These are phyloP conservation scores for Leucophenga varia DNA, from an alignment of 1,140 invertebrate genomes.

Conservation along the genomic window DNA sequence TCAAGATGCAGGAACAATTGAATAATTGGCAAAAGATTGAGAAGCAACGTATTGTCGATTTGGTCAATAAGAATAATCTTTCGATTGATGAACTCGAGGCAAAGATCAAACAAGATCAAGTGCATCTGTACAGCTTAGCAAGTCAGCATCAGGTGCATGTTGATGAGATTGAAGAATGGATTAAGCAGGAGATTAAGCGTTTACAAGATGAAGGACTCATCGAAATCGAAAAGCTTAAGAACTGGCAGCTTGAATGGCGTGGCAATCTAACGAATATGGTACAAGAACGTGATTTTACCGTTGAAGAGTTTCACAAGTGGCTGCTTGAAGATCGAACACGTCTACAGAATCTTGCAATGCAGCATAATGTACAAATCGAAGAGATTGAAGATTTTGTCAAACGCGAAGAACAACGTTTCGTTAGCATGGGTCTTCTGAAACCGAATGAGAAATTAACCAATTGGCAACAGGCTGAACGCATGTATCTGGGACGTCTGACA, in stretches of 20 bases:
- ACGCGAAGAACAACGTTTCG: slow-evolving; percentile 49
- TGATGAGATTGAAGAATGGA: slow-evolving; percentile 51
- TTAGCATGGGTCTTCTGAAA: slow-evolving; percentile 47
- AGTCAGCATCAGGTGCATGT: slow-evolving; percentile 50
- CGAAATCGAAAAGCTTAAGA: slow-evolving; percentile 45
- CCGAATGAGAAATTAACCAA: slow-evolving; percentile 50
- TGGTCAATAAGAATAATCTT: slow-evolving; percentile 44
- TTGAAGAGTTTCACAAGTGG: slow-evolving; percentile 54
- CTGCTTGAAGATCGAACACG: slow-evolving; percentile 42
- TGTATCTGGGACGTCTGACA: slow-evolving; percentile 42
- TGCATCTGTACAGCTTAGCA: slow-evolving; percentile 42
- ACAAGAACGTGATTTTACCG: slow-evolving; percentile 47
- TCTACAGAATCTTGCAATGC: slow-evolving; percentile 43
- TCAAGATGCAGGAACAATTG: slow-evolving; percentile 39
- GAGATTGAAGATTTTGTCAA: slow-evolving; percentile 51
- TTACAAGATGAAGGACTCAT: slow-evolving; percentile 39
- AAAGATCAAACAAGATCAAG: slow-evolving; percentile 39
- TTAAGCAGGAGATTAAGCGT: slow-evolving; percentile 43
- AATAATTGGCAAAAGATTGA: slow-evolving; percentile 52
- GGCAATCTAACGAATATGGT: slow-evolving; percentile 51
- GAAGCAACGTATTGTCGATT: slow-evolving; percentile 35
- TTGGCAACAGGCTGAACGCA: slow-evolving; percentile 49
- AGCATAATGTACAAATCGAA: slow-evolving; percentile 51
- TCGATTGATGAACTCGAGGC: slow-evolving; percentile 46
- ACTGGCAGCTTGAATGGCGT: slow-evolving; percentile 51